Base-by-base conservation (phyloP, 2,888 invertebrate genomes). In the Eumerus sabulonum region DNA sequence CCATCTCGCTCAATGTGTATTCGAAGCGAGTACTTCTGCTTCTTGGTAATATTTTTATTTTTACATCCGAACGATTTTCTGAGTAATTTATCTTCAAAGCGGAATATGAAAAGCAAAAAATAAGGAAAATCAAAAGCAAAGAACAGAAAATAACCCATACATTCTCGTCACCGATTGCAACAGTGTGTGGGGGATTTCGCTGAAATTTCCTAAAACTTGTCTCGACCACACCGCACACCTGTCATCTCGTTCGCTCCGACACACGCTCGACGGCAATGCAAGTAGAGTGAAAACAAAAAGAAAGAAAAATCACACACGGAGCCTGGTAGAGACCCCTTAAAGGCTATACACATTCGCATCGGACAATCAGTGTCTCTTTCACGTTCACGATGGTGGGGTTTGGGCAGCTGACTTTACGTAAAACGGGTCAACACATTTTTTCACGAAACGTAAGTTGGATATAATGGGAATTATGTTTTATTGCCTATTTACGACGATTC, bases 311-410 rank as follows among this genome's bases (percentile, higher is more conserved):
- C 7, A 27, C 2, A 27, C 27, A 7, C 2, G 7, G 27, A 27
- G 27, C 3, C 27, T n/a, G n/a, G n/a, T n/a, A n/a, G n/a, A 27
- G 27, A 27, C 57, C 57, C 63, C 47, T 74, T 74, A 68, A 70
- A 68, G 45, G 60, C 57, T 73, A 54, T 60, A 77, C 73, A 77
- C 77, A 79, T 54, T 79, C 68, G 68, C 79, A 79, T 54, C 59
- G 59, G 5, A 16, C 44, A 62, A 64, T 44, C 68, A 79, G 79
- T 79, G 57, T 76, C 68, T 81, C 70, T 76, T 74, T 70, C 72
- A 91, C 90, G 87, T 74, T 70, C 72, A 91, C 90, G 87, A 92
- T 92, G 92, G 92, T 92, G 90, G 91, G 91, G 88, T 89, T 91
- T 88, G 90, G 90, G 87, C 90, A 90, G 90, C 90, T 90, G 90